A percentile compares a stretch with the other conserved stretches of the same genome.
These are phyloP conservation scores for Eubucco bourcierii DNA, from an alignment of 2,113 vertebrate genomes.

Conservation along the genomic window DNA sequence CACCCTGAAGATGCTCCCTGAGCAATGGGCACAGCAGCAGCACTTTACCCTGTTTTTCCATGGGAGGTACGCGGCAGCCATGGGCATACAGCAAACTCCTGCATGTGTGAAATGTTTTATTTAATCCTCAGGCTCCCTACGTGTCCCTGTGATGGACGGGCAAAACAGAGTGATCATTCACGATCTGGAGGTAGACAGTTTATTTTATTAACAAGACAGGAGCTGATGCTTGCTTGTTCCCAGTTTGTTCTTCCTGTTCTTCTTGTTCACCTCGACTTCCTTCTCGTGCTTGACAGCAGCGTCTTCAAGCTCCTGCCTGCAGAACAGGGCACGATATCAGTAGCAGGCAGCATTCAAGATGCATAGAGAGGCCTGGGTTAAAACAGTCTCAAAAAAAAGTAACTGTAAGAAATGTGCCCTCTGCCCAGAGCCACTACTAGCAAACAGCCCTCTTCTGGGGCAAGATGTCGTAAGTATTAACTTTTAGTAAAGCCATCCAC, in stretches of 20 bases:
- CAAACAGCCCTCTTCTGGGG: neutral
- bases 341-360: neutral
- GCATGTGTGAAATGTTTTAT: neutral
- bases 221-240: neutral
- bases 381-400: neutral
- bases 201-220: neutral
- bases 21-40: neutral
- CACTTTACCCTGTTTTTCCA: slow-evolving; percentile 8
- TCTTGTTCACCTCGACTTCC: neutral
- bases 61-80: neutral
- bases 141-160: neutral
- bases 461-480: neutral
- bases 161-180: neutral
- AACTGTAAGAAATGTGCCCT: neutral
- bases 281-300: neutral
- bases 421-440: neutral
- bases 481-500: neutral
- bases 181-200: neutral
- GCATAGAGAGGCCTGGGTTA: neutral
- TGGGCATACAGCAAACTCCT: neutral
- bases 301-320: neutral
- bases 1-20: neutral
- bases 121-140: neutral
- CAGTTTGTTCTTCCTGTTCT: neutral
- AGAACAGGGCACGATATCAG: neutral